Percentiles rank a stretch among this genome's conserved stretches.
Conservation (phyloP, 1,140 invertebrate genomes). For the Wasmannia auropunctata region DNA sequence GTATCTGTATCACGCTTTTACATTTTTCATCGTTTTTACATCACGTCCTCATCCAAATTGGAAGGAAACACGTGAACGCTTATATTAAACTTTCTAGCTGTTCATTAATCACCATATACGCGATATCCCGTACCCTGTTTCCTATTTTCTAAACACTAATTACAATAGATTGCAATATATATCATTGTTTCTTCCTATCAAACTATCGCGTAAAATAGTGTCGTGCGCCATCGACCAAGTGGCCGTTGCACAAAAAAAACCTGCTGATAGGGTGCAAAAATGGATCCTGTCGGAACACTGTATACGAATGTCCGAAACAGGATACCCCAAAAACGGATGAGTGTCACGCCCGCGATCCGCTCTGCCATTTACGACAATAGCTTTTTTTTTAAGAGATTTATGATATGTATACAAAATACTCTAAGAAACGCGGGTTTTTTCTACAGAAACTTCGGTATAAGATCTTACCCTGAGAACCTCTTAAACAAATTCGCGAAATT, state of each 20-base stretch:
- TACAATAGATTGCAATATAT: not conserved
- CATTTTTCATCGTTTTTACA: not conserved
- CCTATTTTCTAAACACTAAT: not conserved
- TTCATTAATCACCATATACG: not conserved
- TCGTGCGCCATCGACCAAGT: not conserved
- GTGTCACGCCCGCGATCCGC: not conserved
- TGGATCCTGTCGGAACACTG: not conserved
- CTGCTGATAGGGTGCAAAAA: not conserved
- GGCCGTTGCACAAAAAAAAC: not conserved
- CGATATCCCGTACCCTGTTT: not conserved
- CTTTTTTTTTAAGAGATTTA: not conserved
- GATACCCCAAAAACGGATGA: not conserved
- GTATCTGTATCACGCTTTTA: not conserved
- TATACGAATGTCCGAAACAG: constrained; percentile 25
- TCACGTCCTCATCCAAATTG: not conserved
- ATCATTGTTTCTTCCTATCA: not conserved
- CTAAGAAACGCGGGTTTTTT: not conserved
- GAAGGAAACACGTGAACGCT: not conserved
- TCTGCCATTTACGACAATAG: not conserved
- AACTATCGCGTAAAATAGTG: constrained; percentile 1
- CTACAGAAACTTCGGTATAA: not conserved
- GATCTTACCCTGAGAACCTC: too few species aligned
- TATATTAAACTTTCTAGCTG: not conserved
- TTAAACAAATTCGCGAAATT: not conserved
- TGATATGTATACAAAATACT: not conserved